phyloP scores from a whole-genome alignment of 2,888 invertebrate species.

The Anodontia alba region DNA sequence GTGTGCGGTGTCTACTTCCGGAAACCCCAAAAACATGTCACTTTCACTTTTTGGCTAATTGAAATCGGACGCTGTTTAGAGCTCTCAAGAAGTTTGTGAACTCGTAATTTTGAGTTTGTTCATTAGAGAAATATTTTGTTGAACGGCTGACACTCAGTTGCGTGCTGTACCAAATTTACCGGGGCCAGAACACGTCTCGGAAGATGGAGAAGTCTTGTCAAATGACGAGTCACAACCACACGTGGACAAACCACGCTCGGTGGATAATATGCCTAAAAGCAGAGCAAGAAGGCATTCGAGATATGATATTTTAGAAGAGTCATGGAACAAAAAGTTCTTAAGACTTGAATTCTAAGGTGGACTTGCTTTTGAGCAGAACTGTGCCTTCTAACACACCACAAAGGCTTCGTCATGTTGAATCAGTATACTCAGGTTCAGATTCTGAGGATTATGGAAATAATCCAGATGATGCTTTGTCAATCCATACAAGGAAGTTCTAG shows the following conservation, averaged over 20 bases:
- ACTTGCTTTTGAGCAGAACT: neutral
- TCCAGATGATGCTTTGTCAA: slow-evolving; percentile 4
- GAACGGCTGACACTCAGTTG: neutral
- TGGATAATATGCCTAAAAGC: neutral
- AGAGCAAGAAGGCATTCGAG: neutral
- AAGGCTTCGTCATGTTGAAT: neutral
- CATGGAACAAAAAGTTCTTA: neutral
- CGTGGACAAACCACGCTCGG: no score
- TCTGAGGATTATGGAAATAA: neutral
- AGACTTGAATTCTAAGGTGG: neutral
- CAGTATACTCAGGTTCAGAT: neutral
- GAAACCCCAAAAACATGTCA: neutral
- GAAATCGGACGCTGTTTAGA: neutral
- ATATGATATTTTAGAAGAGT: neutral
- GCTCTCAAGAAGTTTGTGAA: no score
- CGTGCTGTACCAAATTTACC: neutral
- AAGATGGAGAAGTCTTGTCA: slow-evolving; percentile 1
- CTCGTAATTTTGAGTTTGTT: neutral
- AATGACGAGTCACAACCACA: no score
- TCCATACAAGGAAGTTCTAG: slow-evolving; percentile 22
- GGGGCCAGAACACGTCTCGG: no score
- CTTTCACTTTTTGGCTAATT: neutral
- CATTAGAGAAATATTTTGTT: neutral
- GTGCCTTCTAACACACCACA: neutral
- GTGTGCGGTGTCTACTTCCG: no score